A percentile compares a stretch with the other conserved stretches of the same genome.
Conservation (phyloP, 1,140 invertebrate species). For the Leptinotarsa defecta region DNA sequence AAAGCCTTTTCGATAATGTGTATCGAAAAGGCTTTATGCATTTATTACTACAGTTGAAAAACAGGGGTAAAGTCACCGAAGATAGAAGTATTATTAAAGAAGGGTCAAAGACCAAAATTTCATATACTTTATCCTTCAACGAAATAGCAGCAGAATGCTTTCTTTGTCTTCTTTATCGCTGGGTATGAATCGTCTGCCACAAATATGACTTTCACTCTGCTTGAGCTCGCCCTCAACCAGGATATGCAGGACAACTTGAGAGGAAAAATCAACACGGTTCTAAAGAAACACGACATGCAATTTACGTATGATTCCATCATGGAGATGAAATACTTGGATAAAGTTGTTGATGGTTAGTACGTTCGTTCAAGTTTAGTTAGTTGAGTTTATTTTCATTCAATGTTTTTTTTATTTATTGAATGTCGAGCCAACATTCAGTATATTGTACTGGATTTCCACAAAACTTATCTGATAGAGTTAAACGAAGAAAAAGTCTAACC, state of each 20-base stretch:
- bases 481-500: no score
- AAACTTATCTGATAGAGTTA: no score
- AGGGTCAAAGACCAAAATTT: background rate
- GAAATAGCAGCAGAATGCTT: conserved; percentile 55
- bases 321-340: conserved; percentile 57
- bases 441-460: no score
- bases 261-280: conserved; percentile 57
- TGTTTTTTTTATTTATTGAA: no score
- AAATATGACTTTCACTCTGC: conserved; percentile 58
- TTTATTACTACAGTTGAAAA: conserved; percentile 55
- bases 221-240: conserved; percentile 57
- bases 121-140: conserved; percentile 22
- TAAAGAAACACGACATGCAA: conserved; percentile 57
- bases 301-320: conserved; percentile 63
- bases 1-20: conserved; percentile 54
- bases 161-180: conserved; percentile 59
- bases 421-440: no score
- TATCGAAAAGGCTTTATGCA: conserved; percentile 62
- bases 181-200: conserved; percentile 61
- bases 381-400: no score
- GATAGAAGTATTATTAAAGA: conserved; percentile 10
- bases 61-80: conserved; percentile 25
- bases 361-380: background rate
- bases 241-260: conserved; percentile 58
- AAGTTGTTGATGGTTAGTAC: conserved; percentile 55